Evolutionary conservation across 2,797 vertebrate genomes (phyloP).

Genomic region (Nyctalus aviator): DNA sequence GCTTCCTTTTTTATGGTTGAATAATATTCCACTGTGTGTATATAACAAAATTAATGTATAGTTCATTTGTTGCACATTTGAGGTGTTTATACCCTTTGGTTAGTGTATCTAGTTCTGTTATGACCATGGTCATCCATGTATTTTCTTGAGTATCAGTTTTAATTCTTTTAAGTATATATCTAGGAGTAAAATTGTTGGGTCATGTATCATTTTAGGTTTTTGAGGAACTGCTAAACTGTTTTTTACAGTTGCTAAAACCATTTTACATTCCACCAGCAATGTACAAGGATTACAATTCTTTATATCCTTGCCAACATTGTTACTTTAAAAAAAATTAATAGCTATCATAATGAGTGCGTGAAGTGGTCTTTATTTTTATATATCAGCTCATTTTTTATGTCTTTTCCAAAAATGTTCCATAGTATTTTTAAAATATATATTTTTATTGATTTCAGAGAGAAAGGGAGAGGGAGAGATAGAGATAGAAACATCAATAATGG

Average conservation of each 20-base stretch:
- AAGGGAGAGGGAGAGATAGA: too few species aligned
- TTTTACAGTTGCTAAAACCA: not conserved
- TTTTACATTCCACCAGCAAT: not conserved
- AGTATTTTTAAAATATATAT: not conserved
- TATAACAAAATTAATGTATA: not conserved
- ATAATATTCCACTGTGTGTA: not conserved
- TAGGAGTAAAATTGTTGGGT: not conserved
- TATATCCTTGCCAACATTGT: not conserved
- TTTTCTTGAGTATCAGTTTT: not conserved
- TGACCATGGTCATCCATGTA: not conserved
- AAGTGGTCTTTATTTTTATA: not conserved
- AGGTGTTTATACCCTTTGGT: not conserved
- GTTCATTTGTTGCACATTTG: not conserved
- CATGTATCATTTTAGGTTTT: not conserved
- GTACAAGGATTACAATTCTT: not conserved
- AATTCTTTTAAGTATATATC: not conserved
- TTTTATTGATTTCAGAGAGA: too few species aligned
- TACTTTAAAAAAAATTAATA: not conserved
- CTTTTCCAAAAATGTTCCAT: not conserved
- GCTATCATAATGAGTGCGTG: not conserved
- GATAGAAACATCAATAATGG: too few species aligned
- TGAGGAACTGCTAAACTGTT: not conserved
- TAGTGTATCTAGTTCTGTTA: not conserved
- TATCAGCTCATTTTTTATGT: slow-evolving; percentile 14
- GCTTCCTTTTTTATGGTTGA: not conserved